Evolutionary conservation across 2,797 vertebrate species (phyloP).

Genomic region (Cheracebus regulus): DNA sequence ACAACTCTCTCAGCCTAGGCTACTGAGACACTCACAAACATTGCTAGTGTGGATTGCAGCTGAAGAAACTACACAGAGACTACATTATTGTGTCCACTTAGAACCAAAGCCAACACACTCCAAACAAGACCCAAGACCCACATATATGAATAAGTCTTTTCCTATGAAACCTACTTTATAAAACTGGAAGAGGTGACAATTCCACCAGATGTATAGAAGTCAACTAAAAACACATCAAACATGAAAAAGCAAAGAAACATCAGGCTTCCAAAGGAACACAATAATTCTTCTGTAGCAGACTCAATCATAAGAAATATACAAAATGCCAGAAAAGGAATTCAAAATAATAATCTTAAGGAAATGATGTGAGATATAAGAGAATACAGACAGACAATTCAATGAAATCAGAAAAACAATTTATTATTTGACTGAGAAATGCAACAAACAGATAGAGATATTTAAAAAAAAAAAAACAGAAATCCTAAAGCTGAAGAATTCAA

Average conservation of each 20-base stretch:
- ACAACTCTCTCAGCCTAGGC: background rate
- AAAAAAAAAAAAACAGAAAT: background rate
- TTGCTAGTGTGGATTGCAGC: background rate
- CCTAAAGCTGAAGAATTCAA: background rate
- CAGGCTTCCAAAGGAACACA: background rate
- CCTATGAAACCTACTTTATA: background rate
- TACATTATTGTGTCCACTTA: background rate
- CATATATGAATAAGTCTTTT: background rate
- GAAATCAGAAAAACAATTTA: background rate
- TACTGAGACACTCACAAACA: background rate
- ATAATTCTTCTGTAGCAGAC: background rate
- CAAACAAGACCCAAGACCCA: background rate
- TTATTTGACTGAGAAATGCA: background rate
- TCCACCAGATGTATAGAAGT: background rate
- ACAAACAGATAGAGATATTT: background rate
- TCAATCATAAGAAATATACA: background rate
- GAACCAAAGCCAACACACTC: background rate
- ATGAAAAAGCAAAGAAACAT: background rate
- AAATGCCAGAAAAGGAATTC: background rate
- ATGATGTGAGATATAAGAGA: background rate
- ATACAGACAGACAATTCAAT: background rate
- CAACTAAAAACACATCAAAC: background rate
- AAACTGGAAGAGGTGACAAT: background rate
- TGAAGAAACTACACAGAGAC: background rate
- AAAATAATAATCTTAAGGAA: background rate